phyloP scores from a whole-genome alignment of 2,113 vertebrate genomes.

The Tyrannus savana region DNA sequence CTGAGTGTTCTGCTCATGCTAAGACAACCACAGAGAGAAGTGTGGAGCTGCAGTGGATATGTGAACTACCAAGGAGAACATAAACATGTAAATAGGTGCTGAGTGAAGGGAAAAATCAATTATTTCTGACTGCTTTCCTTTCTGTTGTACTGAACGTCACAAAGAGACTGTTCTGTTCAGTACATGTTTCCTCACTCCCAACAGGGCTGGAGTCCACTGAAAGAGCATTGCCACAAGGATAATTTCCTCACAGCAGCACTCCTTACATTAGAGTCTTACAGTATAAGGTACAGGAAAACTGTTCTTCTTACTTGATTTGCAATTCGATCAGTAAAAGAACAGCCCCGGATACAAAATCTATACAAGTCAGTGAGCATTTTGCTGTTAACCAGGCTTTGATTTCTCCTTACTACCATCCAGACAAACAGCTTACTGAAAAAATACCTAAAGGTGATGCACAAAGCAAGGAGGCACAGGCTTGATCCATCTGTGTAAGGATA shows the following conservation, averaged over 20 bases:
- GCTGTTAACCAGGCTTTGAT: not conserved
- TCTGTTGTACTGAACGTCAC: not conserved
- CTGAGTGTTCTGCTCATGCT: not conserved
- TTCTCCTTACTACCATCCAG: not conserved
- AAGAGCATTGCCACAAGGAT: not conserved
- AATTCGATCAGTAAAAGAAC: not conserved
- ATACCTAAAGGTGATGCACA: not conserved
- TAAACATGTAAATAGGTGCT: not conserved
- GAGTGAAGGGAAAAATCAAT: not conserved
- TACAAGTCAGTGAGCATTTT: not conserved
- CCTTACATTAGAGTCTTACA: not conserved
- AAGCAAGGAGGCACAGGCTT: not conserved
- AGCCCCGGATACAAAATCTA: not conserved
- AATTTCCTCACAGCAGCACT: not conserved
- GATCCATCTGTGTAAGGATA: not conserved
- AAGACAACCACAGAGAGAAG: not conserved
- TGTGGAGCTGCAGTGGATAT: not conserved
- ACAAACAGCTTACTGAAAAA: not conserved
- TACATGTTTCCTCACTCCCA: not conserved
- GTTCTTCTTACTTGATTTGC: not conserved
- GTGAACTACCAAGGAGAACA: not conserved
- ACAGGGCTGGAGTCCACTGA: not conserved
- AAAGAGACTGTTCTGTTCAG: not conserved
- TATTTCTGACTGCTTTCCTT: not conserved
- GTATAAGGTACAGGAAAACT: not conserved